phyloP scores from a whole-genome alignment of 1,140 invertebrate species.

The Halictus rubicundus region DNA sequence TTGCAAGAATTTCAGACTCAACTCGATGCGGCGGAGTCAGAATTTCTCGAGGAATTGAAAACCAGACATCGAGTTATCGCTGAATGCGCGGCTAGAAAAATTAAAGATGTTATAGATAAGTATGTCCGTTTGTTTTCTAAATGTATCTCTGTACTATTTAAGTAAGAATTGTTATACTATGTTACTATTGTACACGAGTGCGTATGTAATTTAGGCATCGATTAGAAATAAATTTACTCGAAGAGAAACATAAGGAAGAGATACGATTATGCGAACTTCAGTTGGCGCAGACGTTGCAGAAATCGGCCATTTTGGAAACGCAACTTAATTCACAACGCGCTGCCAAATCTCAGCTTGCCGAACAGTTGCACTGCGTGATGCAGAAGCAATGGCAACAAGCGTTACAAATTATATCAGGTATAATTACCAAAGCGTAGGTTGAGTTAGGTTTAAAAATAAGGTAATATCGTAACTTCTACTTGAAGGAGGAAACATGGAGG shows the following conservation, averaged over 20 bases:
- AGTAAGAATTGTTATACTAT: neutral
- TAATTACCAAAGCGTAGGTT: neutral
- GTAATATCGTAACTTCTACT: neutral
- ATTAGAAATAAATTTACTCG: constrained; percentile 87
- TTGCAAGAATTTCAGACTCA: constrained; percentile 89
- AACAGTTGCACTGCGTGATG: constrained; percentile 89
- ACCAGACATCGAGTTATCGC: constrained; percentile 85
- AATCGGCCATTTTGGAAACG: constrained; percentile 83
- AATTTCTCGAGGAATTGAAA: constrained; percentile 84
- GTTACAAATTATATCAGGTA: constrained; percentile 85
- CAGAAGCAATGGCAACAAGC: constrained; percentile 90
- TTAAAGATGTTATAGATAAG: constrained; percentile 88
- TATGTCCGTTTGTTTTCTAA: constrained; percentile 72
- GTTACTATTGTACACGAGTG: neutral
- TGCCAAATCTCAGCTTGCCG: constrained; percentile 84
- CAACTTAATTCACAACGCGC: constrained; percentile 82
- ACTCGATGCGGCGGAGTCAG: constrained; percentile 85
- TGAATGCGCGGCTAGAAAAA: constrained; percentile 86
- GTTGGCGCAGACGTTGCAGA: constrained; percentile 84
- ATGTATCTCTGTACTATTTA: neutral
- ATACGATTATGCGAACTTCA: constrained; percentile 85
- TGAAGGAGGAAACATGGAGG: constrained; percentile 73
- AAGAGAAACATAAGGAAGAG: constrained; percentile 89
- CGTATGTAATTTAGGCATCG: constrained; percentile 81
- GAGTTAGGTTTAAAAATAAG: neutral